A percentile compares a stretch with the other conserved stretches of the same genome.
These are phyloP conservation scores for Dendrocincla tyrannina DNA, from an alignment of 2,797 vertebrate genomes.

Conservation along the genomic window DNA sequence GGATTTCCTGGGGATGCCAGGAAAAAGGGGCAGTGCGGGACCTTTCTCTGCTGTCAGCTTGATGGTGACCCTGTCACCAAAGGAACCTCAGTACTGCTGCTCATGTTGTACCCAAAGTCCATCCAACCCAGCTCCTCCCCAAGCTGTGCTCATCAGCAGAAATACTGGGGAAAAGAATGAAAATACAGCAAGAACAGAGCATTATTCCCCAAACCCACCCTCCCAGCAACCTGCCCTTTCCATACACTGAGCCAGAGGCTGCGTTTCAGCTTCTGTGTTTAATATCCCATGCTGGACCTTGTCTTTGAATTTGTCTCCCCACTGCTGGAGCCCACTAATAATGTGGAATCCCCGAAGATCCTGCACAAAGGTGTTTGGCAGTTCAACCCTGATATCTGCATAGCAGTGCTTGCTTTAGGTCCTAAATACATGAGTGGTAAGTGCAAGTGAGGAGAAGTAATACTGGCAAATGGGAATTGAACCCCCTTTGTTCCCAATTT, in stretches of 20 bases:
- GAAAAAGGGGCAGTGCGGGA: neutral
- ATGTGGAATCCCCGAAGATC: neutral
- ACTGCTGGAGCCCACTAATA: neutral
- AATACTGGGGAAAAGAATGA: neutral
- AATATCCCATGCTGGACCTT: neutral
- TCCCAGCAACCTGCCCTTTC: neutral
- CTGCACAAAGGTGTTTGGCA: neutral
- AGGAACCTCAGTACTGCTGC: neutral
- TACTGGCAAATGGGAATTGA: neutral
- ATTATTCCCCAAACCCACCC: neutral
- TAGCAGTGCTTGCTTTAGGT: neutral
- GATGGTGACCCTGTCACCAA: neutral
- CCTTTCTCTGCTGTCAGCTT: neutral
- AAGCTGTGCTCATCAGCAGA: neutral
- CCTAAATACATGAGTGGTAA: neutral
- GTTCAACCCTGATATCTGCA: neutral
- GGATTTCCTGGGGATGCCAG: neutral
- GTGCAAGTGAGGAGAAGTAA: neutral
- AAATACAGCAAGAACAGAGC: neutral
- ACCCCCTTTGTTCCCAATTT: neutral
- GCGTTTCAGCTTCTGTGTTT: neutral
- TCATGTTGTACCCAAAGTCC: rapidly evolving
- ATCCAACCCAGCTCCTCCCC: neutral
- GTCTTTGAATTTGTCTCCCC: neutral
- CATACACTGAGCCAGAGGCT: rapidly evolving